These are phyloP conservation scores for Meles meles DNA, from an alignment of 2,113 vertebrate genomes.

Conservation along the genomic window DNA sequence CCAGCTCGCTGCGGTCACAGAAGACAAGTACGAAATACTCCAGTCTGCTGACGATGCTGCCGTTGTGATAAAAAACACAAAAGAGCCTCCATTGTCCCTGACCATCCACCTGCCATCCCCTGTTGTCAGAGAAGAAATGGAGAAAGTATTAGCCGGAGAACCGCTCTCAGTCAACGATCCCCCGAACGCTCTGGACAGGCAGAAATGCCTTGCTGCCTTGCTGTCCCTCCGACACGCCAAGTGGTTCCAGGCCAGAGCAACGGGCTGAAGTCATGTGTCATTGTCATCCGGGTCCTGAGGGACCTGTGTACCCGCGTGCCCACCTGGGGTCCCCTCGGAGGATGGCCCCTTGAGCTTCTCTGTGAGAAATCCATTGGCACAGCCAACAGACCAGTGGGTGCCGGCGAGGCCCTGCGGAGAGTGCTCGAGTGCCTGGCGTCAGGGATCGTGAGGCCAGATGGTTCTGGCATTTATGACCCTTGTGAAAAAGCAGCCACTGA, in stretches of 20 bases:
- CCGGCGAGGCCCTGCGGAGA: slow-evolving; percentile 94
- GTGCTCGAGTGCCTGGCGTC: slow-evolving; percentile 97
- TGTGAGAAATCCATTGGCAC: slow-evolving; percentile 98
- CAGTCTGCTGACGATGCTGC: slow-evolving; percentile 89
- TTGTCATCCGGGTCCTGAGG: slow-evolving; percentile 95
- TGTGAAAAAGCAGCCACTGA: slow-evolving; percentile 98
- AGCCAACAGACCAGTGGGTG: slow-evolving; percentile 96
- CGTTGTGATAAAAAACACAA: slow-evolving; percentile 93
- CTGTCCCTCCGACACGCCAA: slow-evolving; percentile 99
- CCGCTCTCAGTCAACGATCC: slow-evolving; percentile 99
- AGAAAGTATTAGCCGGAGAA: slow-evolving; percentile 93
- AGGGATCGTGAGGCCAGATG: slow-evolving; percentile 96
- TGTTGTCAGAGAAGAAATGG: slow-evolving; percentile 93
- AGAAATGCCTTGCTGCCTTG: slow-evolving; percentile 99
- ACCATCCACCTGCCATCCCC: slow-evolving; percentile 97
- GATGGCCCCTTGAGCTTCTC: slow-evolving; percentile 97
- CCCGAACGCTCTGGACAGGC: slow-evolving; percentile 99
- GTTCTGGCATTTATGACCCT: slow-evolving; percentile 96
- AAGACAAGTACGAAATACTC: slow-evolving; percentile 94
- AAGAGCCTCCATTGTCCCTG: slow-evolving; percentile 91
- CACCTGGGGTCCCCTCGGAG: slow-evolving; percentile 93
- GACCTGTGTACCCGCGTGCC: slow-evolving; percentile 94
- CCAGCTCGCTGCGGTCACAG: slow-evolving; percentile 92
- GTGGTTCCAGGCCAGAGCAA: slow-evolving; percentile 99
- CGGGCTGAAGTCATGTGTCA: slow-evolving; percentile 97